These are phyloP conservation scores for Rhabditoides inermis DNA, from an alignment of 2,888 invertebrate species.

Conservation along the genomic window DNA sequence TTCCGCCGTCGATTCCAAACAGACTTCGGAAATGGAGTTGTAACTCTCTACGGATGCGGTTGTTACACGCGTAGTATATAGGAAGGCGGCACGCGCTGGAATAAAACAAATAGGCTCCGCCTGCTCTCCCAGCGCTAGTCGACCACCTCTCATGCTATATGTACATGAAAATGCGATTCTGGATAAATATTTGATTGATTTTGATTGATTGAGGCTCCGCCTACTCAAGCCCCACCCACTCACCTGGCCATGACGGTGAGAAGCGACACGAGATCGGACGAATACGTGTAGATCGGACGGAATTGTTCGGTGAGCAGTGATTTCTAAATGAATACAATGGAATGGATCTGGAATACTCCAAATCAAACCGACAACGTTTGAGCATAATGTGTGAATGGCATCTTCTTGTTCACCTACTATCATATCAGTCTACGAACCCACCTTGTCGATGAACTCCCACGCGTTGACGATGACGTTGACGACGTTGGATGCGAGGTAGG, in stretches of 20 bases:
- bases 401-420: not conserved
- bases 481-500: slow-evolving; percentile 44
- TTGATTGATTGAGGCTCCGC: not conserved
- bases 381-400: not conserved
- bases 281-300: slow-evolving; percentile 41
- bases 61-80: slow-evolving; percentile 45
- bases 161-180: too few relatives aligned
- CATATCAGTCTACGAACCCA: not conserved
- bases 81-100: slow-evolving; percentile 37
- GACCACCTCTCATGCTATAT: too few relatives aligned
- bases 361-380: not conserved
- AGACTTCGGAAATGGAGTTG: slow-evolving; percentile 17
- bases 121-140: too few relatives aligned
- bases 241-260: slow-evolving; percentile 36
- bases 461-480: slow-evolving; percentile 42
- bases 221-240: not conserved
- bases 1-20: not conserved
- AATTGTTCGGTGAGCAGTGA: slow-evolving; percentile 27
- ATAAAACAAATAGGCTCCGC: not conserved
- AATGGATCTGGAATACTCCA: not conserved
- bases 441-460: slow-evolving; percentile 41
- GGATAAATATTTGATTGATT: not conserved
- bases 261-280: slow-evolving; percentile 40
- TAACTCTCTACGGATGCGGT: slow-evolving; percentile 26
- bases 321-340: slow-evolving; percentile 7